Evolutionary conservation across 2,888 invertebrate species (phyloP), one percentile per base, ranked within the genome.

Genomic region (Chymomyza caudatula): DNA sequence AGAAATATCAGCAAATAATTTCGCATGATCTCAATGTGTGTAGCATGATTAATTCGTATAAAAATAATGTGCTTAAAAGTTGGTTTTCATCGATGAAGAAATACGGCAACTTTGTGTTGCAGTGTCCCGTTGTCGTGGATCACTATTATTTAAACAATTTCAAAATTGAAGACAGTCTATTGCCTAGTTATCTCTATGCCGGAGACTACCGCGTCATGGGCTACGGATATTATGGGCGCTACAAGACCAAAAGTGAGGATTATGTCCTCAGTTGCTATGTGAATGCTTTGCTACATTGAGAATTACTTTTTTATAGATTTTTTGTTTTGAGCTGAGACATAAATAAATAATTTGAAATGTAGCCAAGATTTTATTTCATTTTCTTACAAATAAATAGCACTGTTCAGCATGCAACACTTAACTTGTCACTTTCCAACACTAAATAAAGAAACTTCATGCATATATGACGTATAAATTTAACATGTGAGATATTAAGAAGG

Each of bases 1-100:
- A 78, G n/a, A 65, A 53, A 13, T 83, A 73, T 25, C 85, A 83
- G 22, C 78, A 71, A 20, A 59, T 86, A 0, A 78, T 85, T 15
- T 67, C 66, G 0, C 80, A 85, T 4, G 68, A 65, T 8, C 60
- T 86, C 1, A 76, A 86, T 59, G 73, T 84, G 1, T 86, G 86
- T 20, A 64, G 69, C 25, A 60, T 84, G 63, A 72, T 83, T 29
- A 75, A 60, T n/a, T 55, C 73, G 0, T 61, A 64, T 15, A 72
- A 69, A 19, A 65, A 69, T 4, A 74, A 73, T 8, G 54, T 80
- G 5, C 71, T 78, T 2, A 78, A 76, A 54, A 69, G 64, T 56
- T 86, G 76, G 80, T 76, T 72, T 56, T 69, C 53, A 4, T 73
- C 73, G 51, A 13, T 83, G 0, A 13, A 60, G 2, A 74, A 71